Conservation (phyloP, 2,113 vertebrate species). For the Ictidomys tridecemlineatus region DNA sequence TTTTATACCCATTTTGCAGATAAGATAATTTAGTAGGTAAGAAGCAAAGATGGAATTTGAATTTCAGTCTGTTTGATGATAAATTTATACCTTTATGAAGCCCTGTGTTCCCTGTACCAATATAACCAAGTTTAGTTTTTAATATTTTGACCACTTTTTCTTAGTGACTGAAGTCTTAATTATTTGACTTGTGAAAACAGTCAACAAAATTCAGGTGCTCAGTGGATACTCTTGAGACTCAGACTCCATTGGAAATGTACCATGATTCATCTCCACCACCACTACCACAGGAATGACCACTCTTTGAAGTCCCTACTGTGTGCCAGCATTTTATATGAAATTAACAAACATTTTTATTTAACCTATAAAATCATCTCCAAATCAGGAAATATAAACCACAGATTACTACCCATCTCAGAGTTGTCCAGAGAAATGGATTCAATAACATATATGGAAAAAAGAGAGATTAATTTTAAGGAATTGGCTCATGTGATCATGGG, state of each 20-base stretch:
- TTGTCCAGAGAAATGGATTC: background rate
- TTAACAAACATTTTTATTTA: slow-evolving; percentile 19
- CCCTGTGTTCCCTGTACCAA: background rate
- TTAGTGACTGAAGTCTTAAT: background rate
- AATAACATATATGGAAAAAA: background rate
- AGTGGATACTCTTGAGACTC: background rate
- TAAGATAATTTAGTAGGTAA: background rate
- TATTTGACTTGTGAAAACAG: background rate
- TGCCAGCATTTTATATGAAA: background rate
- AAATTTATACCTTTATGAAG: background rate
- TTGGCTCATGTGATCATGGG: background rate
- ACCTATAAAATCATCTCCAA: background rate
- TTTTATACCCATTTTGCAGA: background rate
- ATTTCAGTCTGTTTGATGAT: background rate
- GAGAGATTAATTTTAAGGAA: background rate
- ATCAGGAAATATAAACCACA: background rate
- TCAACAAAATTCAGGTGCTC: background rate
- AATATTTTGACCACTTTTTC: slow-evolving; percentile 1
- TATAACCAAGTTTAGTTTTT: background rate
- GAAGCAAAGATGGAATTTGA: background rate
- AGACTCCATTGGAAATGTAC: background rate
- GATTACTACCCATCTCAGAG: background rate
- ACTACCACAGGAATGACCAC: background rate
- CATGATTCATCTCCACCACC: background rate
- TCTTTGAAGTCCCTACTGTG: background rate